Evolutionary conservation across 2,888 invertebrate genomes (phyloP).

Genomic region (Trissolcus brochymenae): DNA sequence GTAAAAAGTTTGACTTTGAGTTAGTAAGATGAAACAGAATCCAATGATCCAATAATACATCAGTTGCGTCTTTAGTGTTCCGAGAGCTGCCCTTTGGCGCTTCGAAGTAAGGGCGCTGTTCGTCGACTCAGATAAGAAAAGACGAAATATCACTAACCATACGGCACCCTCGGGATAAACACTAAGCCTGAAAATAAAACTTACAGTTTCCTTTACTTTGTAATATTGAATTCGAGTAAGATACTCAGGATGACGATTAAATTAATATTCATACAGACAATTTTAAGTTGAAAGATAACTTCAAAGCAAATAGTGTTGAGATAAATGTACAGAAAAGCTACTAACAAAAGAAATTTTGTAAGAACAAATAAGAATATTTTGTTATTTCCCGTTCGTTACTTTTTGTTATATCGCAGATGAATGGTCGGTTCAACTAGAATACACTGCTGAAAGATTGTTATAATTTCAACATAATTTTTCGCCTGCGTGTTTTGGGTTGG

Average conservation of each 20-base stretch:
- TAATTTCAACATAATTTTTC: slow-evolving; percentile 41
- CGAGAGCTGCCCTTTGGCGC: slow-evolving; percentile 46
- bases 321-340: too few species aligned
- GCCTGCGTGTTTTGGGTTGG: slow-evolving; percentile 38
- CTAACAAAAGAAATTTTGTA: too few species aligned
- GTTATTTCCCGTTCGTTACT: background rate
- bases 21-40: slow-evolving; percentile 52
- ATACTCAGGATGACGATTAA: slow-evolving; percentile 12
- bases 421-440: slow-evolving; percentile 11
- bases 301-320: too few species aligned
- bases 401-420: slow-evolving; percentile 2
- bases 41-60: slow-evolving; percentile 52
- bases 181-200: slow-evolving; percentile 43
- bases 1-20: slow-evolving; percentile 35
- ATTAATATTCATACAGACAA: slow-evolving; percentile 27
- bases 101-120: slow-evolving; percentile 29
- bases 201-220: slow-evolving; percentile 5
- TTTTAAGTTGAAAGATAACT: background rate
- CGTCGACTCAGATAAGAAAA: slow-evolving; percentile 20
- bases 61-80: slow-evolving; percentile 46
- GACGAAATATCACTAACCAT: slow-evolving; percentile 47
- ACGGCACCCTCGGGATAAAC: slow-evolving; percentile 37
- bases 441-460: slow-evolving; percentile 32
- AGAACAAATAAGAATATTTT: background rate
- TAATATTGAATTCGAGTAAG: slow-evolving; percentile 30